Evolutionary conservation across 2,113 vertebrate species (phyloP), one percentile per base, ranked within the genome.

Genomic region (Meleagris gallopavo): DNA sequence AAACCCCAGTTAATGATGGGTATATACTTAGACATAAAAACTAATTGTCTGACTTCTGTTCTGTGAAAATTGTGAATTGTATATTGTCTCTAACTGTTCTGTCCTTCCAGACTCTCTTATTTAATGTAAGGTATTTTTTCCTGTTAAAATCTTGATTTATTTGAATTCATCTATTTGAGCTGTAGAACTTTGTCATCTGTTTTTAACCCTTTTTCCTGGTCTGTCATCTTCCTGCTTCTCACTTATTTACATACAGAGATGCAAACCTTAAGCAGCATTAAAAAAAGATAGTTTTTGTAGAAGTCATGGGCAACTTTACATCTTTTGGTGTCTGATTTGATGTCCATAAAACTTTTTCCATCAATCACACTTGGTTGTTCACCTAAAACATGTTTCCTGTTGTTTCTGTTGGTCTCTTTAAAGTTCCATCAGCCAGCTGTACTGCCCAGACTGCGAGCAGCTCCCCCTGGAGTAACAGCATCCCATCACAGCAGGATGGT

Each of bases 191-290:
- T 6, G 10, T 57, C 25, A 54, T 20, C 43, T 36, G 2, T 1
- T 77, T 75, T 64, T 27, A 75, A 83, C 75, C 6, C 0, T 3
- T 75, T 85, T 57, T 29, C 46, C 66, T 48, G 45, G 25, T 25
- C 22, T 1, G 0, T 50, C 54, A 57, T 22, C 4, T 5, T 3
- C 13, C 14, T 15, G 15, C 4, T 8, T 13, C 48, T 80, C 14
- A 22, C 72, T 81, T 88, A 7, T 86, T 83, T 60, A 20, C 13
- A 71, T 82, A 30, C 1, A 46, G 20, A 89, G 46, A 62, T 9
- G 32, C 24, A 74, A 88, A 79, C 27, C 18, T 74, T 19, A 40
- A 66, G 9, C 41, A 75, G 22, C 2, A 12, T 52, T 57, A 32
- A 11, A 32, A 32, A 57, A 57, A 32, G 30, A 20, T 34, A 27